Conservation (phyloP, 2,113 vertebrate genomes). For the Dicerorhinus sumatrensis region DNA sequence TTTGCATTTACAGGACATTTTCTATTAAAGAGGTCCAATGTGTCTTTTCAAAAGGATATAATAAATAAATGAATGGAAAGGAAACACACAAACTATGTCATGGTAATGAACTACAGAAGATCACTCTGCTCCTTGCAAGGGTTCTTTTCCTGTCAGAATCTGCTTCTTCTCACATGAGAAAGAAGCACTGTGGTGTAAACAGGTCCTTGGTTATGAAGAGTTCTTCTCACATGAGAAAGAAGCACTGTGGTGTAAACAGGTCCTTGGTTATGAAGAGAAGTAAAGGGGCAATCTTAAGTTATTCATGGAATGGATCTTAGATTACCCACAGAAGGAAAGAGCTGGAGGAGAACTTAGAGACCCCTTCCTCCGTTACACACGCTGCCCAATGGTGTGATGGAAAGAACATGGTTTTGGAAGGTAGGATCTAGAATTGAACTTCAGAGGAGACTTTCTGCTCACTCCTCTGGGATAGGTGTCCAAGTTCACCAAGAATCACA, state of each 20-base stretch:
- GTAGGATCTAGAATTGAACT: neutral
- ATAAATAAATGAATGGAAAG: neutral
- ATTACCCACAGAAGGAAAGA: neutral
- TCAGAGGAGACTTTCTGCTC: neutral
- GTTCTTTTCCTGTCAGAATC: neutral
- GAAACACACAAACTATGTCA: neutral
- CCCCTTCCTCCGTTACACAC: rapidly evolving
- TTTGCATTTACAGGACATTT: neutral
- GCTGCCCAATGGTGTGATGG: rapidly evolving
- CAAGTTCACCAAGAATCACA: neutral
- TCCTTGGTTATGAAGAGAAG: neutral
- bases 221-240: neutral
- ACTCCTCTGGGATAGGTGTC: neutral
- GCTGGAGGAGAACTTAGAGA: neutral
- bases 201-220: neutral
- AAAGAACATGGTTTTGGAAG: neutral
- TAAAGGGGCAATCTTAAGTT: neutral
- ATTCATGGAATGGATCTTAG: neutral
- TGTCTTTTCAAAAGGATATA: neutral
- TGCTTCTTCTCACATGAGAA: neutral
- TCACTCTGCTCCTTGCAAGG: neutral
- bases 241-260: neutral
- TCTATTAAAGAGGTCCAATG: neutral
- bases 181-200: neutral
- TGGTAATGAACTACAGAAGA: neutral